Percentiles rank a stretch among this genome's conserved stretches.
Conservation (phyloP, 1,140 invertebrate species). For the Phenacoccus solenopsis region DNA sequence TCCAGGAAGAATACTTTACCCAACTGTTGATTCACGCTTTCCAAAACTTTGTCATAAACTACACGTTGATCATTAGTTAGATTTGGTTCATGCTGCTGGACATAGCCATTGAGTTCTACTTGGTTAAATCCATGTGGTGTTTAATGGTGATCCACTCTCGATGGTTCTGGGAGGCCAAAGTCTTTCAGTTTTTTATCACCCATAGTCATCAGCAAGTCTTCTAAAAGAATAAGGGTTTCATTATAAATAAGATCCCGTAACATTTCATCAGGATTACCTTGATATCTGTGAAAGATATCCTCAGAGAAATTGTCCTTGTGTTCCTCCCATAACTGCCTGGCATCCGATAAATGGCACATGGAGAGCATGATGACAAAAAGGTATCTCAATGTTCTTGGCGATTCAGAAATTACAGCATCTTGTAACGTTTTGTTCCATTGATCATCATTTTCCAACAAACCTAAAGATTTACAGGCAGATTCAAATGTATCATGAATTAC, state of each 20-base stretch:
- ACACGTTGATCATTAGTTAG: neutral
- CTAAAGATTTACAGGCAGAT: conserved; percentile 28
- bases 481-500: conserved; percentile 28
- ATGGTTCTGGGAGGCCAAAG: neutral
- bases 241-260: neutral
- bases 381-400: too few relatives aligned
- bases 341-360: too few relatives aligned
- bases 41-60: neutral
- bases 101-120: conserved; percentile 22
- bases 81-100: neutral
- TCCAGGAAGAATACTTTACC: conserved; percentile 29
- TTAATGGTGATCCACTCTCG: neutral
- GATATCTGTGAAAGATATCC: conserved; percentile 26
- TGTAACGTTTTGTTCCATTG: conserved; percentile 26
- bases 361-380: too few relatives aligned
- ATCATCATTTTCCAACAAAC: conserved; percentile 32
- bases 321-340: conserved; percentile 32
- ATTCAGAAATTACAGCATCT: too few relatives aligned
- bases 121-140: conserved; percentile 30
- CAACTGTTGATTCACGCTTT: neutral
- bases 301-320: conserved; percentile 30
- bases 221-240: neutral
- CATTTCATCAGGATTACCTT: neutral
- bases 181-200: neutral
- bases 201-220: neutral